phyloP scores from a whole-genome alignment of 2,888 invertebrate genomes.

The Temnothorax ravouxi region DNA sequence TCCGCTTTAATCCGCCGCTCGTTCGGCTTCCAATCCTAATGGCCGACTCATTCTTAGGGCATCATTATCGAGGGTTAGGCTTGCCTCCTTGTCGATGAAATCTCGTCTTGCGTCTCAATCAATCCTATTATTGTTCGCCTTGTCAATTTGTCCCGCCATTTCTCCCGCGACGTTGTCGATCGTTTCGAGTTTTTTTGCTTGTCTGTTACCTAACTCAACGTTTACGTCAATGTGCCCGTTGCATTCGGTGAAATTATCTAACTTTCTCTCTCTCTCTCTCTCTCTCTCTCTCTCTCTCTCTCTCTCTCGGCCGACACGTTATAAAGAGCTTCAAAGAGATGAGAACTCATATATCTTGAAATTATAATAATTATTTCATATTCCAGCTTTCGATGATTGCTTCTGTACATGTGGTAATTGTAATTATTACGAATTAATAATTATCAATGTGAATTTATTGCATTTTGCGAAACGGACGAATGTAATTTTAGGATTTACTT shows the following conservation, averaged over 20 bases:
- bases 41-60: constrained; percentile 69
- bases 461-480: not conserved
- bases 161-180: constrained; percentile 14
- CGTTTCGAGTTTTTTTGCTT: constrained; percentile 1
- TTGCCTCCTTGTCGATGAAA: constrained; percentile 63
- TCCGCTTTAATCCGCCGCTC: constrained; percentile 64
- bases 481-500: constrained; percentile 8
- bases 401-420: not conserved
- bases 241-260: constrained; percentile 24
- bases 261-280: not conserved
- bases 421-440: constrained; percentile 22
- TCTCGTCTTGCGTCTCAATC: constrained; percentile 66
- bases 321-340: not conserved
- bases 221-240: constrained; percentile 2
- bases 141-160: constrained; percentile 54
- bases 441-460: constrained; percentile 4
- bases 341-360: not conserved
- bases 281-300: not conserved
- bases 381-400: not conserved
- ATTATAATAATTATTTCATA: not conserved
- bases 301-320: not conserved
- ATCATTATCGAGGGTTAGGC: constrained; percentile 71
- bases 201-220: constrained; percentile 44
- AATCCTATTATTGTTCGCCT: constrained; percentile 53
- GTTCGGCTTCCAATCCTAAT: constrained; percentile 39